A percentile compares a stretch with the other conserved stretches of the same genome.
phyloP scores from a whole-genome alignment of 2,113 vertebrate genomes.

The Crypturellus undulatus region DNA sequence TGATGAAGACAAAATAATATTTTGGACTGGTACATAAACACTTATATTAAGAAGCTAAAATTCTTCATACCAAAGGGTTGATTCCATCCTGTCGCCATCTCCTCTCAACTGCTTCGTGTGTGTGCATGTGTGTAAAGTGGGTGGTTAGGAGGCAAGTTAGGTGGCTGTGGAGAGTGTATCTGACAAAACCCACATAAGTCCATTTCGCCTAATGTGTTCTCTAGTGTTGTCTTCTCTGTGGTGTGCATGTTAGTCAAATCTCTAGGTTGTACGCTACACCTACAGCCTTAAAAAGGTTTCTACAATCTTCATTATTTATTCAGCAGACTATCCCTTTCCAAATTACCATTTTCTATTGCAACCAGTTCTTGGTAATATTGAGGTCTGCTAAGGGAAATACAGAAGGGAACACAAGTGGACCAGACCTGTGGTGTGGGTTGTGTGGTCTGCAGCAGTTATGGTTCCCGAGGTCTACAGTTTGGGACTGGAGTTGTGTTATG shows the following conservation, averaged over 20 bases:
- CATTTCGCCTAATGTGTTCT: not conserved
- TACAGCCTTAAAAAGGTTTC: not conserved
- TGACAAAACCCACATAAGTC: not conserved
- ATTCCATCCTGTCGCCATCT: not conserved
- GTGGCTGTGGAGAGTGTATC: not conserved
- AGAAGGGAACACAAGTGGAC: not conserved
- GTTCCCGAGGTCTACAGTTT: not conserved
- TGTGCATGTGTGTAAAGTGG: not conserved
- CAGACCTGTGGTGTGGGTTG: not conserved
- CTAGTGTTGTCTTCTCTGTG: not conserved
- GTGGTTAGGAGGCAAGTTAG: not conserved
- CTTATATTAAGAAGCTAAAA: not conserved
- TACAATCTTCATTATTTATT: not conserved
- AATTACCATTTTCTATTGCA: not conserved
- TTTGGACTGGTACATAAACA: not conserved
- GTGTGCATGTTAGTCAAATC: not conserved
- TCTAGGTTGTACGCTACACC: not conserved
- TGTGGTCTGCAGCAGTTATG: not conserved
- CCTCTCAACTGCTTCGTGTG: not conserved
- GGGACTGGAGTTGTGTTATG: not conserved
- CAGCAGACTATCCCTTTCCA: not conserved
- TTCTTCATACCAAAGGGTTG: not conserved
- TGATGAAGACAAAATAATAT: not conserved
- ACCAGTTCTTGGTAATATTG: not conserved
- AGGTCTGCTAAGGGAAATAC: not conserved